Conservation (phyloP, 1,140 invertebrate species). For the Frieseomelitta varia region DNA sequence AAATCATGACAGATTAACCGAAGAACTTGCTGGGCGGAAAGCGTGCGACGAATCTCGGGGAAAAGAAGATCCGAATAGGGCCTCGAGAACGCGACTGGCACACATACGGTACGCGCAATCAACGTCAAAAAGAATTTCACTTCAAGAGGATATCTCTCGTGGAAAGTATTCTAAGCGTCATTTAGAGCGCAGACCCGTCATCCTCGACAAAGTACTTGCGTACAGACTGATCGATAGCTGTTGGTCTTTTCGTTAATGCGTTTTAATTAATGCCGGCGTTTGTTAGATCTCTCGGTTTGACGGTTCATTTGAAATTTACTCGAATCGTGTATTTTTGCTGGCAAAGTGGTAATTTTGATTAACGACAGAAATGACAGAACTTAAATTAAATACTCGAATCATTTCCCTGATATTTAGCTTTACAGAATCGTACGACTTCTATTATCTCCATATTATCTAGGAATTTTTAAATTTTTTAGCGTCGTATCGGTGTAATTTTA, state of each 20-base stretch:
- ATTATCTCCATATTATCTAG: too few relatives aligned
- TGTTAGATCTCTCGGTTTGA: neutral
- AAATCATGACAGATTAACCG: conserved; percentile 7
- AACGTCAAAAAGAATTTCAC: conserved; percentile 40
- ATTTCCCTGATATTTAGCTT: neutral
- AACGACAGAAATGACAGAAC: too few relatives aligned
- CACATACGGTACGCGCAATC: conserved; percentile 12
- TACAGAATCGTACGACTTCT: too few relatives aligned
- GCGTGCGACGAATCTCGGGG: neutral
- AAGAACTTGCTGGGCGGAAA: neutral
- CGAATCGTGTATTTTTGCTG: neutral
- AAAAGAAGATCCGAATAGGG: neutral
- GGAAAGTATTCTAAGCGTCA: conserved; percentile 35
- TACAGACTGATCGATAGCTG: conserved; percentile 37
- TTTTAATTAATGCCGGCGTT: conserved; percentile 41
- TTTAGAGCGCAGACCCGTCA: conserved; percentile 28
- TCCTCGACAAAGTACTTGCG: conserved; percentile 29
- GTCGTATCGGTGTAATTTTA: too few relatives aligned
- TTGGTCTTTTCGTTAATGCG: conserved; percentile 42
- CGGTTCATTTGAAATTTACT: neutral
- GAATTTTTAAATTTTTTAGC: too few relatives aligned
- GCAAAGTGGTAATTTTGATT: neutral
- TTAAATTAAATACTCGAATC: neutral
- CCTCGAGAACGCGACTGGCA: neutral
- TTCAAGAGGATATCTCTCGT: conserved; percentile 10